phyloP scores from a whole-genome alignment of 1,140 invertebrate genomes.

The Tetranychus urticae region DNA sequence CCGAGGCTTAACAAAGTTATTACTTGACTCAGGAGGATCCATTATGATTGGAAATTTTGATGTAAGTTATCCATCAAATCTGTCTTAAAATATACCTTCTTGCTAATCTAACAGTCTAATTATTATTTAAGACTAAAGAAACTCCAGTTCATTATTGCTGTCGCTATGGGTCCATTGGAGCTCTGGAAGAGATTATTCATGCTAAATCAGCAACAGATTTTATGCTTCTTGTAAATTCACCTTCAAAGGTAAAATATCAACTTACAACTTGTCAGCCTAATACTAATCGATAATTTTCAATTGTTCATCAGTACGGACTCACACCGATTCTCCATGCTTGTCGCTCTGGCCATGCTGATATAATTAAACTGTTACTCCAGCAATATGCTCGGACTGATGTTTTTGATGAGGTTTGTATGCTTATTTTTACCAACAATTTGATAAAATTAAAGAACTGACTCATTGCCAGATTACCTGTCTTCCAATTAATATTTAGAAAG shows the following conservation, averaged over 20 bases:
- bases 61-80: not conserved
- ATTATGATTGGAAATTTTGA: constrained; percentile 43
- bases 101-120: not conserved
- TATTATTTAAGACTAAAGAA: constrained; percentile 41
- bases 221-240: constrained; percentile 82
- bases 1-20: constrained; percentile 57
- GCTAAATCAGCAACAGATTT: constrained; percentile 58
- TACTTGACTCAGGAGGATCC: constrained; percentile 76
- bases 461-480: not conserved
- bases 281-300: not conserved
- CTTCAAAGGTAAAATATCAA: constrained; percentile 27
- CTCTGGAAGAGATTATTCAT: constrained; percentile 72
- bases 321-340: constrained; percentile 78
- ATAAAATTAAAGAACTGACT: not conserved
- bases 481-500: constrained; percentile 21
- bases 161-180: constrained; percentile 81
- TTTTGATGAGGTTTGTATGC: constrained; percentile 1
- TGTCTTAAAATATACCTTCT: not conserved
- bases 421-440: not conserved
- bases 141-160: constrained; percentile 88
- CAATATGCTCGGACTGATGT: constrained; percentile 36
- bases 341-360: constrained; percentile 30
- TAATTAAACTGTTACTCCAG: constrained; percentile 29
- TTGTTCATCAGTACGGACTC: constrained; percentile 42
- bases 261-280: not conserved